These are phyloP conservation scores for Xiphophorus birchmanni DNA, from an alignment of 2,797 vertebrate species.

Conservation along the genomic window DNA sequence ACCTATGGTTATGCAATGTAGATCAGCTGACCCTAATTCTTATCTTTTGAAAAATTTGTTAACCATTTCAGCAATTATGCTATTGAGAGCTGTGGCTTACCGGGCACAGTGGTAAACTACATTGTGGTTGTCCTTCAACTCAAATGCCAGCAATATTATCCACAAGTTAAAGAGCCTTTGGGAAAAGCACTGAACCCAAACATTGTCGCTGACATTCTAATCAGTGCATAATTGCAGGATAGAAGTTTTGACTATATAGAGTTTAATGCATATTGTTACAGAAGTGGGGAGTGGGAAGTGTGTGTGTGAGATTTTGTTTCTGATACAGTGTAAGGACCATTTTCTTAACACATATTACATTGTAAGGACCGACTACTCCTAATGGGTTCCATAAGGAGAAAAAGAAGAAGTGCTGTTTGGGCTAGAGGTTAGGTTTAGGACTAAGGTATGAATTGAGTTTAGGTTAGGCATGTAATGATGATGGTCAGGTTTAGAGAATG, in stretches of 20 bases:
- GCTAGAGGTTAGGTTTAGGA: too few species aligned
- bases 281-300: neutral
- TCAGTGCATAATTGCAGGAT: neutral
- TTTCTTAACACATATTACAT: too few species aligned
- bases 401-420: too few species aligned
- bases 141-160: conserved; percentile 1
- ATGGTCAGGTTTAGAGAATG: too few species aligned
- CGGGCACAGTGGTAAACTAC: neutral
- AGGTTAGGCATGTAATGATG: too few species aligned
- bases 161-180: neutral
- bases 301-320: neutral
- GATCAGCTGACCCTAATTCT: neutral
- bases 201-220: neutral
- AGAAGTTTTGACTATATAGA: too few species aligned
- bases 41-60: neutral
- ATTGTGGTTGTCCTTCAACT: neutral
- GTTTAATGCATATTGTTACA: neutral
- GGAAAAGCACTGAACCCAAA: neutral
- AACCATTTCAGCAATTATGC: neutral
- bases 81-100: neutral
- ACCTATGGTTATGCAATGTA: neutral
- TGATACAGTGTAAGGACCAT: too few species aligned
- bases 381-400: too few species aligned
- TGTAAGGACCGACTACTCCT: too few species aligned
- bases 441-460: too few species aligned